Base-by-base conservation (phyloP, 2,113 vertebrate species). In the Sebastes fasciatus region DNA sequence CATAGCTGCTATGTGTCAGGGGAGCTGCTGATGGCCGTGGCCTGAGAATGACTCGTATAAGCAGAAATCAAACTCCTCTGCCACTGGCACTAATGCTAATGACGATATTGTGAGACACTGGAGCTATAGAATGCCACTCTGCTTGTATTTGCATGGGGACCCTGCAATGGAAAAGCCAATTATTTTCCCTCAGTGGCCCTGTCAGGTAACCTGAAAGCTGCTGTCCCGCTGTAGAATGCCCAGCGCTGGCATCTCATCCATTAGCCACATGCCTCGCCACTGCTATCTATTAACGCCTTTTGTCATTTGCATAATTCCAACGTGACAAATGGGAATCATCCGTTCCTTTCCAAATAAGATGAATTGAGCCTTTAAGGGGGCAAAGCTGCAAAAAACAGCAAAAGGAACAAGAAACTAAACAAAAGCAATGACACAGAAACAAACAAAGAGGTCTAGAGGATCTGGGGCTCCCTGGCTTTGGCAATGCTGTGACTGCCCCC, bases 231-330 rank as follows among this genome's bases (percentile, higher is more conserved):
- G 91, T 58, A 88, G 89, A 93, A 92, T 89, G 89, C 88, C 88
- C 87, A 76, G 75, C 70, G 40, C 92, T 88, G 90, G 89, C 90
- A 91, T 90, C 91, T 88, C 94, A 95, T 95, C 93, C 92, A 94
- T 96, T 94, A 95, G 88, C 92, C 85, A 46, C 82, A 76, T 88
- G 89, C 89, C 82, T 91, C 19, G 80, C 87, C 88, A 80, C 83
- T 79, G 83, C 94, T 93, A 93, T 95, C 93, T 95, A 93, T 94
- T 95, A 94, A 92, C 83, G 89, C 90, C 88, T 91, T 91, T 89
- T 95, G 91, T 93, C 91, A 95, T 95, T 94, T 95, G 93, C 95
- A 95, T 95, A 95, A 95, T 95, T 95, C 93, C 94, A 94, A 90
- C 75, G 81, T 95, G 94, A 95, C 93, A 94, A 94, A 95, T 92